These are phyloP conservation scores for Ctena decussata DNA, from an alignment of 2,888 invertebrate genomes.

Conservation along the genomic window DNA sequence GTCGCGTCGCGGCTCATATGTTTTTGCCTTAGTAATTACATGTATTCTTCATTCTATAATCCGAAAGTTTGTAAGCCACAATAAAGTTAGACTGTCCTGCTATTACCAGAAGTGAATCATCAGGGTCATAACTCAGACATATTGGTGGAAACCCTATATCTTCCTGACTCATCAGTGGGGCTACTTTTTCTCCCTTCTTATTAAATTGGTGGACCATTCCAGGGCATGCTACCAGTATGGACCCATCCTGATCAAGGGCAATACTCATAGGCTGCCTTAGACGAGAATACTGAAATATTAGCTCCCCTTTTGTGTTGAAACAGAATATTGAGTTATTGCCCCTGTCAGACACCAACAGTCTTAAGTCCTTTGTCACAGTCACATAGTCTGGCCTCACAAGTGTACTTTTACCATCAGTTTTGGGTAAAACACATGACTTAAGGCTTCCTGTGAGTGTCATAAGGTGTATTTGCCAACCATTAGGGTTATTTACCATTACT, in stretches of 20 bases:
- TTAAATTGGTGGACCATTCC: constrained; percentile 57
- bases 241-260: constrained; percentile 30
- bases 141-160: constrained; percentile 43
- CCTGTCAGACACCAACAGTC: constrained; percentile 47
- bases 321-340: constrained; percentile 50
- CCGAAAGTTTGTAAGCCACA: constrained; percentile 36
- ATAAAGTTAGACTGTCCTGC: constrained; percentile 45
- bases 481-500: constrained; percentile 28
- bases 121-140: constrained; percentile 45
- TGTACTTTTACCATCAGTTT: constrained; percentile 32
- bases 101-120: constrained; percentile 43
- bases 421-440: constrained; percentile 22
- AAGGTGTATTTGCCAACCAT: constrained; percentile 51
- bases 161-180: constrained; percentile 46
- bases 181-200: constrained; percentile 41
- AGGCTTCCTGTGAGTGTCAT: constrained; percentile 31
- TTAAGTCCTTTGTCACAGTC: constrained; percentile 38
- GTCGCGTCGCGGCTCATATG: too few relatives aligned
- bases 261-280: constrained; percentile 50
- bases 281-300: constrained; percentile 25
- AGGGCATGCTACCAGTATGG: constrained; percentile 39
- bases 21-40: too few relatives aligned
- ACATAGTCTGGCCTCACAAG: constrained; percentile 41
- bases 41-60: neutral
- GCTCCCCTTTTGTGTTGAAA: constrained; percentile 41